These are phyloP conservation scores for Hirundo rustica DNA, from an alignment of 2,797 vertebrate genomes.

Conservation along the genomic window DNA sequence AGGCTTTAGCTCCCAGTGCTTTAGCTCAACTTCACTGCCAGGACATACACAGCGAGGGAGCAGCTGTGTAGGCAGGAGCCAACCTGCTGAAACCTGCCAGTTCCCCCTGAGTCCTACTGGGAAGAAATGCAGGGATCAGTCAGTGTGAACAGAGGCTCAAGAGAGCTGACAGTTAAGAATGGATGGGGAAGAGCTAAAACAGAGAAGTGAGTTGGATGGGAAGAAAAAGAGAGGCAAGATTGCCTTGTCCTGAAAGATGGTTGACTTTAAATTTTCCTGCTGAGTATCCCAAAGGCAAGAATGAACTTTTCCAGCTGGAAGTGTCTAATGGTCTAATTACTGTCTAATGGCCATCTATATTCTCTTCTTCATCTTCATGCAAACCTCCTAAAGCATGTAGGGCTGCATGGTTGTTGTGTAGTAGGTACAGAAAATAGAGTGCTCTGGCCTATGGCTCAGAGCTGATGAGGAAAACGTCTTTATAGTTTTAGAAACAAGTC, in stretches of 20 bases:
- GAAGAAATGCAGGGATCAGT: not conserved
- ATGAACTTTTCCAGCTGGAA: not conserved
- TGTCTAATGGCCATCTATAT: not conserved
- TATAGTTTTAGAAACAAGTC: not conserved
- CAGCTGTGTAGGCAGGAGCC: not conserved
- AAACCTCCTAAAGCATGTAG: not conserved
- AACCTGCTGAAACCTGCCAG: not conserved
- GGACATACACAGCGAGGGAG: not conserved
- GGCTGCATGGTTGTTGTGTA: not conserved
- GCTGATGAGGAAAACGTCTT: not conserved
- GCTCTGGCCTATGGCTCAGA: not conserved
- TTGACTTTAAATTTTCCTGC: not conserved
- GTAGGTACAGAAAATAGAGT: not conserved
- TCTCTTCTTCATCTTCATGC: not conserved
- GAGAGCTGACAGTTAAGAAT: not conserved
- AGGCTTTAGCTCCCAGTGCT: not conserved
- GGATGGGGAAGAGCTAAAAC: not conserved
- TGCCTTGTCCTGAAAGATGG: not conserved
- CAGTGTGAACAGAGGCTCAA: not conserved
- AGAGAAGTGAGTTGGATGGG: not conserved
- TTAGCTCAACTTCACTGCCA: not conserved
- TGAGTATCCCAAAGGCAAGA: not conserved
- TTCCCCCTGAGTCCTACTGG: not conserved
- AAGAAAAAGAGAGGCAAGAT: not conserved
- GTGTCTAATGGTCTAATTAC: not conserved